Percentiles rank a stretch among this genome's conserved stretches.
These are phyloP conservation scores for Potamarius usumacintae DNA, from an alignment of 2,113 vertebrate species.

Conservation along the genomic window DNA sequence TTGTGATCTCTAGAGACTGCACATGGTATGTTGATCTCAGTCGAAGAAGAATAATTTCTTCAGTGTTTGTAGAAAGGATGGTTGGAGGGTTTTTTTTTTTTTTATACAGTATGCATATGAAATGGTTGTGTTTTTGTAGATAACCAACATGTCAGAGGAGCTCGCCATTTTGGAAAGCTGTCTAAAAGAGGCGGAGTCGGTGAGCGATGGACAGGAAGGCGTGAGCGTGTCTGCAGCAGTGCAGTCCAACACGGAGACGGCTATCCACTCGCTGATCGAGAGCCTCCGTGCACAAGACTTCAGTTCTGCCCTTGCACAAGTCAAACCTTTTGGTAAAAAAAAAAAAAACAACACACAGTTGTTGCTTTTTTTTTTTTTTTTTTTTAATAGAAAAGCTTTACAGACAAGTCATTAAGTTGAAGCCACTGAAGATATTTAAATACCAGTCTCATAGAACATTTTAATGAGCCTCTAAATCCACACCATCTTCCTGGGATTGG, in stretches of 20 bases:
- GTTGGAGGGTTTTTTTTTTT: background rate
- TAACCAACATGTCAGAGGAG: conserved; percentile 97
- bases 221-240: conserved; percentile 81
- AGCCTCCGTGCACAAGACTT: conserved; percentile 87
- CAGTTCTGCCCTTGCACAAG: conserved; percentile 85
- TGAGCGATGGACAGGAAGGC: conserved; percentile 79
- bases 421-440: background rate
- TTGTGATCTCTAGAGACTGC: background rate
- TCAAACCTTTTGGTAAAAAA: conserved; percentile 90
- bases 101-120: background rate
- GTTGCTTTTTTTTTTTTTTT: no score
- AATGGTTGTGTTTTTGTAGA: conserved; percentile 65
- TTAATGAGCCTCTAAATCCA: background rate
- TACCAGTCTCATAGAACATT: background rate
- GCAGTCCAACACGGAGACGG: conserved; percentile 88
- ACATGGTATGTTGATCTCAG: background rate
- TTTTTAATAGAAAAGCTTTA: background rate
- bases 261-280: conserved; percentile 93
- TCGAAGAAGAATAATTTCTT: background rate
- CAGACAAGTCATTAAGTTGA: background rate
- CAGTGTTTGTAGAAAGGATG: background rate
- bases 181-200: conserved; percentile 86
- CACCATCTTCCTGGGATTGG: no score
- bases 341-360: background rate
- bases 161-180: conserved; percentile 86